Evolutionary conservation across 2,888 invertebrate species (phyloP).

Genomic region (Phytoseiulus persimilis): DNA sequence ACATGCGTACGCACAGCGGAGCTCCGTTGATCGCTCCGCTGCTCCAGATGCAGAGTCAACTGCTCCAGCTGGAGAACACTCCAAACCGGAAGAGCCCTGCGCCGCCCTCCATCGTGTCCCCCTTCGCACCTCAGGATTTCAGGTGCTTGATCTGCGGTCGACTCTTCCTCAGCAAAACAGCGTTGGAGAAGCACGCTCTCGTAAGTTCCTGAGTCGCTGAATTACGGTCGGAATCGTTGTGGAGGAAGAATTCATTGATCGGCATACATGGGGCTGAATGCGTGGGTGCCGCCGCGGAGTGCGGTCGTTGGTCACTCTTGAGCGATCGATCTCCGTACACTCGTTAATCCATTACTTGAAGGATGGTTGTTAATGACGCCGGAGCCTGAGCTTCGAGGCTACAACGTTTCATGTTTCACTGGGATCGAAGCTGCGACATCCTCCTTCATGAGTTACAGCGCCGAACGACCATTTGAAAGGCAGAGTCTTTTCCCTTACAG

Average conservation of each 20-base stretch:
- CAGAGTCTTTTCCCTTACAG: neutral
- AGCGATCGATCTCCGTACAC: too few species aligned
- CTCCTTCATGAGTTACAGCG: neutral
- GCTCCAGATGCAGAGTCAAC: neutral
- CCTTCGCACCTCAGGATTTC: slow-evolving; percentile 32
- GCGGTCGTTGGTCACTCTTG: too few species aligned
- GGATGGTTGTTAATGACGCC: too few species aligned
- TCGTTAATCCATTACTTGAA: too few species aligned
- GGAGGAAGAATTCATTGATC: too few species aligned
- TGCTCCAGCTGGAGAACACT: slow-evolving; percentile 34
- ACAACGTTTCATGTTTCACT: too few species aligned
- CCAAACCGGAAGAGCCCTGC: slow-evolving; percentile 45
- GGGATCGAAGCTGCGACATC: neutral
- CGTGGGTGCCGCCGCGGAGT: too few species aligned
- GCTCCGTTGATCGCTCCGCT: slow-evolving; percentile 39
- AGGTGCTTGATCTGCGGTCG: slow-evolving; percentile 32
- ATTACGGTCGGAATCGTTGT: neutral
- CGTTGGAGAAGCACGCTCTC: slow-evolving; percentile 23
- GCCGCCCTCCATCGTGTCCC: neutral
- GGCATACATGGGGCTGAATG: too few species aligned
- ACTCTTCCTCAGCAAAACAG: slow-evolving; percentile 19
- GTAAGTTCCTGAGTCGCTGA: neutral
- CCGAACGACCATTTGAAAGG: neutral
- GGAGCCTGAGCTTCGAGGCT: too few species aligned
- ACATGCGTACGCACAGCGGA: slow-evolving; percentile 63